phyloP scores from a whole-genome alignment of 1,140 invertebrate species.

The Diprion similis region DNA sequence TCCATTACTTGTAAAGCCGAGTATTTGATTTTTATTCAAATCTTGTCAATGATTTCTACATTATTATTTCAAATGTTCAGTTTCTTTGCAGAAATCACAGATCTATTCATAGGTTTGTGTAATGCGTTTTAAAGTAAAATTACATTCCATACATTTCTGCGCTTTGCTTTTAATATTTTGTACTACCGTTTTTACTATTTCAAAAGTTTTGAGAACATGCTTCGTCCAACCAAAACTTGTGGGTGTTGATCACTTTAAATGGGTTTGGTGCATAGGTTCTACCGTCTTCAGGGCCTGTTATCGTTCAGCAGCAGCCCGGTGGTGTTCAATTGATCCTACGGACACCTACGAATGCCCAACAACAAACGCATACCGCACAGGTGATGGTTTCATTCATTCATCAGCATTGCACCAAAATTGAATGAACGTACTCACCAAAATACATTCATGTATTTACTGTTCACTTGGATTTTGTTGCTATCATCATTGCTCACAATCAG shows the following conservation, averaged over 20 bases:
- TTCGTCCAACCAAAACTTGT: constrained; percentile 20
- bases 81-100: no score
- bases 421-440: neutral
- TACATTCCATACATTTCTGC: no score
- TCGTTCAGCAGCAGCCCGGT: constrained; percentile 60
- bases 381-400: constrained; percentile 54
- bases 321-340: constrained; percentile 60
- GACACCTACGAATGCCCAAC: constrained; percentile 56
- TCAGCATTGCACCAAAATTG: neutral
- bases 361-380: constrained; percentile 62
- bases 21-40: no score
- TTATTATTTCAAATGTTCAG: no score
- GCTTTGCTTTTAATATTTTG: no score
- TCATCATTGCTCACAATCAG: no score
- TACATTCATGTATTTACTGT: neutral
- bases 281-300: constrained; percentile 58
- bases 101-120: no score
- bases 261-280: constrained; percentile 54
- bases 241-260: constrained; percentile 33
- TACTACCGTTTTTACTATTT: no score
- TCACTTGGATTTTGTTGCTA: neutral
- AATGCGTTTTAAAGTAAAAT: no score
- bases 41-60: no score
- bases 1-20: no score
- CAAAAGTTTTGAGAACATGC: no score